Evolutionary conservation across 2,888 invertebrate genomes (phyloP).

Genomic region (Eupithecia centaureata): DNA sequence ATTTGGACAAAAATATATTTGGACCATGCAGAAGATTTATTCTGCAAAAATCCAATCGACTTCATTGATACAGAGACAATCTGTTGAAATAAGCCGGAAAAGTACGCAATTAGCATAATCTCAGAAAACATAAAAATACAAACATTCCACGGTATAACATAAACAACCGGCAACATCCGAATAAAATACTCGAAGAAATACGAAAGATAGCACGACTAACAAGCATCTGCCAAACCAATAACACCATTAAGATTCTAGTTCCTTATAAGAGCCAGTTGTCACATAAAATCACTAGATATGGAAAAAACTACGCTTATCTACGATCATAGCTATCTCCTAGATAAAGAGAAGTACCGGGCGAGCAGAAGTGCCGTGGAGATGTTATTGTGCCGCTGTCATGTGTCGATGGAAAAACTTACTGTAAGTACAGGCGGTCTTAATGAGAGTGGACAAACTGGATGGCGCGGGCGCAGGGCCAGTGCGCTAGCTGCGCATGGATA

Average conservation of each 20-base stretch:
- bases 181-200: conserved; percentile 41
- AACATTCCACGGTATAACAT: conserved; percentile 38
- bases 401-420: conserved; percentile 73
- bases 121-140: conserved; percentile 30
- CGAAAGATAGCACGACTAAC: conserved; percentile 42
- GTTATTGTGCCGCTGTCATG: conserved; percentile 58
- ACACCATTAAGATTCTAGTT: conserved; percentile 51
- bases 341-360: conserved; percentile 70
- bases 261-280: conserved; percentile 51
- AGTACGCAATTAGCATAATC: conserved; percentile 41
- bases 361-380: conserved; percentile 64
- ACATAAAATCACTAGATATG: conserved; percentile 46
- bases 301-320: conserved; percentile 64
- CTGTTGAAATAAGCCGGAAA: conserved; percentile 32
- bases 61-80: conserved; percentile 22
- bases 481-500: conserved; percentile 57
- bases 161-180: conserved; percentile 33
- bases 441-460: conserved; percentile 83
- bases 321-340: conserved; percentile 78
- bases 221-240: conserved; percentile 50
- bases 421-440: conserved; percentile 70
- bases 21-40: conserved; percentile 11
- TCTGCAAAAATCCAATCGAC: not conserved
- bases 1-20: not conserved
- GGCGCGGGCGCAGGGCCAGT: conserved; percentile 64